A percentile compares a stretch with the other conserved stretches of the same genome.
phyloP scores from a whole-genome alignment of 2,113 vertebrate genomes.

The Anhinga rufa region DNA sequence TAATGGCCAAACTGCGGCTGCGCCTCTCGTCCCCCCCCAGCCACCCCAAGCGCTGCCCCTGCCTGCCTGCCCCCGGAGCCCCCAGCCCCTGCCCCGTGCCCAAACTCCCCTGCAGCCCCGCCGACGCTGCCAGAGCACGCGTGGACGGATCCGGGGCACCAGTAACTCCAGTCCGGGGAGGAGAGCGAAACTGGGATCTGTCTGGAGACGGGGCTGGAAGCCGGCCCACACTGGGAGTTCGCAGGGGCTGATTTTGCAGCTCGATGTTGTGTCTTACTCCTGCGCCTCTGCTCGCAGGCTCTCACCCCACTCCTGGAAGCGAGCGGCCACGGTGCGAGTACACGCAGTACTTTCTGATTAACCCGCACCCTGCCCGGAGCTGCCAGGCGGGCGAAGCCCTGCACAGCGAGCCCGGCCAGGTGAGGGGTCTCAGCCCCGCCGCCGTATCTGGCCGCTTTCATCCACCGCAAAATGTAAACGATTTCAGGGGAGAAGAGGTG shows the following conservation, averaged over 20 bases:
- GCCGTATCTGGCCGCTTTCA: not conserved
- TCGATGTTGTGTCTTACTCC: not conserved
- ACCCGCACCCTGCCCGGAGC: not conserved
- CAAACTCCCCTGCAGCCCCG: not conserved
- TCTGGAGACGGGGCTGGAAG: not conserved
- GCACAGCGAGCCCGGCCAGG: not conserved
- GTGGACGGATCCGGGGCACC: not conserved
- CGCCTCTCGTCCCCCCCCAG: accelerated
- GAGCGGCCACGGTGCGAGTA: not conserved
- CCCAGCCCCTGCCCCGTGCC: not conserved
- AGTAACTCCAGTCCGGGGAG: not conserved
- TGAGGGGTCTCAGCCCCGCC: not conserved
- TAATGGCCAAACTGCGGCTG: not conserved
- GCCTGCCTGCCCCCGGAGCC: not conserved
- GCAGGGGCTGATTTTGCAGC: not conserved
- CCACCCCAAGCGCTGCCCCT: not conserved
- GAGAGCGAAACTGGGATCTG: not conserved
- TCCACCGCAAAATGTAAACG: not conserved
- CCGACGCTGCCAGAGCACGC: not conserved
- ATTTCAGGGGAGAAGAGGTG: not conserved
- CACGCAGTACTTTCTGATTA: not conserved
- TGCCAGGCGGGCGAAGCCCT: not conserved
- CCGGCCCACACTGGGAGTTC: not conserved
- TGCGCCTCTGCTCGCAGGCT: not conserved
- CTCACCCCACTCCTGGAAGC: not conserved